Conservation (phyloP, 1,140 invertebrate species). For the Lysiphlebus fabarum region DNA sequence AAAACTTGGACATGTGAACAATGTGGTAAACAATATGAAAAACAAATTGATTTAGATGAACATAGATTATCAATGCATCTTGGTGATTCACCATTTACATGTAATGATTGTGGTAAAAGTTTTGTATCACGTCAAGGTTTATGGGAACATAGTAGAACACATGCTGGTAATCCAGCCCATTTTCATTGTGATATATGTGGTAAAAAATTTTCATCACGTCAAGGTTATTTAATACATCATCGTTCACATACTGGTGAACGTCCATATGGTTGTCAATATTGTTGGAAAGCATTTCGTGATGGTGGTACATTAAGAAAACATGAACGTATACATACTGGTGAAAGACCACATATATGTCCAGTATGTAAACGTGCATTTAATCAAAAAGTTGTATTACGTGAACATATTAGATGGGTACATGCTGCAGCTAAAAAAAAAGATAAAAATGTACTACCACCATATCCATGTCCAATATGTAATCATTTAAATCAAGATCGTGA, state of each 20-base stretch:
- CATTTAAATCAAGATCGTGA: conserved; percentile 50
- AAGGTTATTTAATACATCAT: conserved; percentile 68
- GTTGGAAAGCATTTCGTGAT: conserved; percentile 73
- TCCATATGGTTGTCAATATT: conserved; percentile 72
- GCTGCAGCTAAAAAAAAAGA: conserved; percentile 49
- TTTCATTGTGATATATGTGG: conserved; percentile 61
- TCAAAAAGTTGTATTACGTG: conserved; percentile 57
- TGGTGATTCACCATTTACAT: conserved; percentile 52
- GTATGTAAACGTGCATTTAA: conserved; percentile 62
- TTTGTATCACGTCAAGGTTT: conserved; percentile 55
- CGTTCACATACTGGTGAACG: conserved; percentile 62
- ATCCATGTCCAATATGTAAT: conserved; percentile 50
- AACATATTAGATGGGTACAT: conserved; percentile 57
- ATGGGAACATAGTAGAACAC: conserved; percentile 55
- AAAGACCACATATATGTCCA: conserved; percentile 66
- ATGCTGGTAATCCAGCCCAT: conserved; percentile 50
- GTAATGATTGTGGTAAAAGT: conserved; percentile 52
- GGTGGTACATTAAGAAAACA: conserved; percentile 62
- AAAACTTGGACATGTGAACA: conserved; percentile 54
- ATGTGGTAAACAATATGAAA: conserved; percentile 51
- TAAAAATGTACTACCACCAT: conserved; percentile 39
- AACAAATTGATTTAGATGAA: conserved; percentile 49
- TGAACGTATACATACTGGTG: conserved; percentile 63
- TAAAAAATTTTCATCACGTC: conserved; percentile 58
- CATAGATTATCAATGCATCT: conserved; percentile 51